Percentiles rank a stretch among this genome's conserved stretches.
These are phyloP conservation scores for Oenanthe melanoleuca DNA, from an alignment of 2,113 vertebrate species.

Conservation along the genomic window DNA sequence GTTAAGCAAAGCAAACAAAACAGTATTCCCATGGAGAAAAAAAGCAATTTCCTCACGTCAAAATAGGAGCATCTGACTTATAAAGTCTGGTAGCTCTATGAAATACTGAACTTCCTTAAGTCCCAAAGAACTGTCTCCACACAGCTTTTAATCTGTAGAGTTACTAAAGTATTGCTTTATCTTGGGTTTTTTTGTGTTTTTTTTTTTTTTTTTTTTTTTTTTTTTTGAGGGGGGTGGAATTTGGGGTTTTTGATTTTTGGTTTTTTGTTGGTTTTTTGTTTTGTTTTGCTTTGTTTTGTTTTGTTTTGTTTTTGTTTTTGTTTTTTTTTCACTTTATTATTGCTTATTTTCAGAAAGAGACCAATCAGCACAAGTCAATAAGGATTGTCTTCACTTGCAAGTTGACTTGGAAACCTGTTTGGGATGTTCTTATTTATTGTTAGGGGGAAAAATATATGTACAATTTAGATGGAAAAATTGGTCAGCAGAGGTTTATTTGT, in stretches of 20 bases:
- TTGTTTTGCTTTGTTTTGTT: not conserved
- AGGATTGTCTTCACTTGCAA: not conserved
- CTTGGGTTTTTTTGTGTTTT: not conserved
- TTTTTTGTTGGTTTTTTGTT: not conserved
- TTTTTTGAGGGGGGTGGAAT: no score
- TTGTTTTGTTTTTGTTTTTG: not conserved
- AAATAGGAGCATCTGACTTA: not conserved
- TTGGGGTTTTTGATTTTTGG: no score
- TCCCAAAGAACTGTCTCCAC: not conserved
- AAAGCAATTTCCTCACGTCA: not conserved
- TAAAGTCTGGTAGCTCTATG: not conserved
- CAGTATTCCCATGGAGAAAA: not conserved
- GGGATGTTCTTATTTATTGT: not conserved
- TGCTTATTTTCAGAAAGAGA: not conserved
- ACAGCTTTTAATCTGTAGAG: not conserved
- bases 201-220: not conserved
- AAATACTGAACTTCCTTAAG: not conserved
- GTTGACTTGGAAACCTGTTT: not conserved
- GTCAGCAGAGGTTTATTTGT: not conserved
- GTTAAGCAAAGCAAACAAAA: not conserved
- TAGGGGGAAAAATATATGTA: not conserved
- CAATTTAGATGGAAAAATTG: not conserved
- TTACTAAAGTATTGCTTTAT: not conserved
- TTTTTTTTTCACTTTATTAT: not conserved
- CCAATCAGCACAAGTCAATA: not conserved